These are phyloP conservation scores for Crotophaga sulcirostris DNA, from an alignment of 2,113 vertebrate genomes.

Conservation along the genomic window DNA sequence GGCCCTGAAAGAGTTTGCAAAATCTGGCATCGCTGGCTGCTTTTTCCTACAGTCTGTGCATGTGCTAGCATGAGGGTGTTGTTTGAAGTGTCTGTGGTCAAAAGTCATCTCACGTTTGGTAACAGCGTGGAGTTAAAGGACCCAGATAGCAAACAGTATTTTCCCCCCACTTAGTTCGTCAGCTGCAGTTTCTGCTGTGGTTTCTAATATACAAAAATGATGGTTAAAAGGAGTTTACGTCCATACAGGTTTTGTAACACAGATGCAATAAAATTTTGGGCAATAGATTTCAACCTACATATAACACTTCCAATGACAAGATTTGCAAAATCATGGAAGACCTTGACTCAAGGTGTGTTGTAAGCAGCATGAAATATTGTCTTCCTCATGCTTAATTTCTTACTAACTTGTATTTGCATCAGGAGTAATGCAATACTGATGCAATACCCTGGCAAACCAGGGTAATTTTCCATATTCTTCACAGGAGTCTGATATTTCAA, in stretches of 20 bases:
- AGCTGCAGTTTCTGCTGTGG: background rate
- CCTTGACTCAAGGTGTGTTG: background rate
- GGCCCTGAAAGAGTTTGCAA: background rate
- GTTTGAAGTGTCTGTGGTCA: background rate
- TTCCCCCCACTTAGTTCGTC: background rate
- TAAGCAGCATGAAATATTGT: background rate
- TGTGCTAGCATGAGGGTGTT: background rate
- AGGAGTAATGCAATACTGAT: background rate
- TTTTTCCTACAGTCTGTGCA: background rate
- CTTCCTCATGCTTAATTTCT: background rate
- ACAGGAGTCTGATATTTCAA: background rate
- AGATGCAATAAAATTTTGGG: background rate
- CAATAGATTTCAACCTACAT: background rate
- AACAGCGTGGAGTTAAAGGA: background rate
- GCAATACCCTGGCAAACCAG: background rate
- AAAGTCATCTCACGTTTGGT: background rate
- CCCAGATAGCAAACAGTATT: background rate
- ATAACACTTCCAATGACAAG: background rate
- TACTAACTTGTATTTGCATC: background rate
- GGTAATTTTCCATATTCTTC: background rate
- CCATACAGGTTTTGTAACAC: background rate
- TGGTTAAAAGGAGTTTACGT: background rate
- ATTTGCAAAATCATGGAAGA: background rate
- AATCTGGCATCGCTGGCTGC: background rate
- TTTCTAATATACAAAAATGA: background rate